Percentiles rank a stretch among this genome's conserved stretches.
These are phyloP conservation scores for Motacilla alba DNA, from an alignment of 2,113 vertebrate genomes.

Conservation along the genomic window DNA sequence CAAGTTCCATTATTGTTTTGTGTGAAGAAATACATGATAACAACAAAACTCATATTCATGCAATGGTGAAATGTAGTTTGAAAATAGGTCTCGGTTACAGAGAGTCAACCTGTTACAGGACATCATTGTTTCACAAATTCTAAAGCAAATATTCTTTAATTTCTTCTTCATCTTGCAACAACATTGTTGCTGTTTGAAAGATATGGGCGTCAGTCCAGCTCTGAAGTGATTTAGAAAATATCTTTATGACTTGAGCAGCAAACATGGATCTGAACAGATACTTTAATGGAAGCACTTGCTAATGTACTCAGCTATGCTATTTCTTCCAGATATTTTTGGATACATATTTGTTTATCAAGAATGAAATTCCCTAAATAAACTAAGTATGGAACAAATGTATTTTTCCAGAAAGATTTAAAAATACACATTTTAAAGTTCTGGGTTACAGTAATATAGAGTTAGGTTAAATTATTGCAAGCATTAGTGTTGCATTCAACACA, in stretches of 20 bases:
- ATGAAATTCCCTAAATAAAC: background rate
- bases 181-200: background rate
- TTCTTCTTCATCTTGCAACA: background rate
- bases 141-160: background rate
- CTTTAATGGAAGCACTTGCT: background rate
- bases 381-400: background rate
- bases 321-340: background rate
- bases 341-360: background rate
- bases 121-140: background rate
- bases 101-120: background rate
- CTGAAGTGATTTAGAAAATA: background rate
- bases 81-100: background rate
- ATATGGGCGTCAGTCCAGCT: background rate
- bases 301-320: background rate
- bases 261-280: background rate
- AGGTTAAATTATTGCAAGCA: background rate
- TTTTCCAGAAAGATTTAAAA: background rate
- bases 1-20: background rate
- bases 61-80: background rate
- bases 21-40: background rate
- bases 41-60: background rate
- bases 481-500: background rate
- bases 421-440: background rate
- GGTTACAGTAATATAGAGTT: background rate
- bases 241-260: background rate